Evolutionary conservation across 2,888 invertebrate genomes (phyloP).

Genomic region (Gortyna flavago): DNA sequence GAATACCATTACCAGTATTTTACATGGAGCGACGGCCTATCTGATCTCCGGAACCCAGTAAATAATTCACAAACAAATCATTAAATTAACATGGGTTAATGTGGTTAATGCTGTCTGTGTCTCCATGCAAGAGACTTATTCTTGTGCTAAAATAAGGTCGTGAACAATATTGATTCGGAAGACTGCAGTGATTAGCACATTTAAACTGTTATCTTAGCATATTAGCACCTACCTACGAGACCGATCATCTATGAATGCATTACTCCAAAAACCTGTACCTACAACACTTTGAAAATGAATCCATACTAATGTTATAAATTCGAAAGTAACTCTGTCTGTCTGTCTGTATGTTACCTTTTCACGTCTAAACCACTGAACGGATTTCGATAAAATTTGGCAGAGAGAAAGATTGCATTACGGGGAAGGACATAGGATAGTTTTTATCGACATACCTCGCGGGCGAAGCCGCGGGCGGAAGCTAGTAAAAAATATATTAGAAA

Average conservation of each 20-base stretch:
- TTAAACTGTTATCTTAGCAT: neutral
- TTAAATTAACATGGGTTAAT: neutral
- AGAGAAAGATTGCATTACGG: no score
- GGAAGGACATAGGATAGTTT: no score
- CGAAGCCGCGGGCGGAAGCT: no score
- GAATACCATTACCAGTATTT: no score
- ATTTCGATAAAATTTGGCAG: no score
- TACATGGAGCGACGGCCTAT: no score
- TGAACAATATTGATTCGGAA: neutral
- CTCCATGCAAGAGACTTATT: neutral
- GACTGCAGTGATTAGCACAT: neutral
- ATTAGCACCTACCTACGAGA: neutral
- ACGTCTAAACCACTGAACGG: no score
- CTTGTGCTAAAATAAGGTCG: neutral
- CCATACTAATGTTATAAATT: no score
- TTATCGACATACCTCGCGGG: no score
- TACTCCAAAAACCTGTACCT: neutral
- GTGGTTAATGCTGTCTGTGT: neutral
- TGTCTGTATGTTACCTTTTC: no score
- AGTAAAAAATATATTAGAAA: neutral
- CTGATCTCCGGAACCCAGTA: no score
- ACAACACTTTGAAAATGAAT: neutral
- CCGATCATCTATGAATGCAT: neutral
- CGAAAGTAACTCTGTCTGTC: no score
- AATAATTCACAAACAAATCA: neutral